A percentile compares a stretch with the other conserved stretches of the same genome.
Evolutionary conservation across 2,113 vertebrate species (phyloP).

Genomic region (Baryphthengus martii): DNA sequence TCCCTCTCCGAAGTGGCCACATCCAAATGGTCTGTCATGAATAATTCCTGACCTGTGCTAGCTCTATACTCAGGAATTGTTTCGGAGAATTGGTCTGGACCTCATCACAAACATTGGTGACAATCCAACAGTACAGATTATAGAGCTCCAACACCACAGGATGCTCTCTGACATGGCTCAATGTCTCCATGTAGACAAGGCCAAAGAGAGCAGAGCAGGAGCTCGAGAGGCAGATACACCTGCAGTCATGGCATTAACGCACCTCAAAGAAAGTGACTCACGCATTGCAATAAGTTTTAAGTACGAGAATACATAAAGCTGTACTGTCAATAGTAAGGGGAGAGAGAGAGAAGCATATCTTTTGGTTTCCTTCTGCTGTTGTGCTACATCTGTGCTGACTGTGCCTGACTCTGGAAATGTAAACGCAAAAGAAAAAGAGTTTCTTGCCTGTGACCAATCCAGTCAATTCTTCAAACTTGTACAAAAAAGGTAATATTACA

Average conservation of each 20-base stretch:
- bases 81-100: neutral
- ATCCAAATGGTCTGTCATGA: neutral
- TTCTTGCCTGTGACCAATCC: neutral
- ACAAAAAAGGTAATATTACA: neutral
- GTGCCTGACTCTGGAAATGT: neutral
- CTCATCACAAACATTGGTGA: neutral
- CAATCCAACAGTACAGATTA: neutral
- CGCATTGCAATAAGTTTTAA: neutral
- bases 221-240: neutral
- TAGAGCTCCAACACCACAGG: accelerated
- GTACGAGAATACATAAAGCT: neutral
- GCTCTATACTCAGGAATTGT: accelerated
- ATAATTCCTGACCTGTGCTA: neutral
- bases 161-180: neutral
- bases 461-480: neutral
- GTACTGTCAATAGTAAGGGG: neutral
- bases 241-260: neutral
- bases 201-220: neutral
- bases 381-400: neutral
- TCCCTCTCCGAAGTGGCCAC: neutral
- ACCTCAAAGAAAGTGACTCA: neutral
- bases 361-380: neutral
- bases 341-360: neutral
- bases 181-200: accelerated
- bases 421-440: neutral